Base-by-base conservation (phyloP, 2,797 vertebrate species). In the Smutsia gigantea region DNA sequence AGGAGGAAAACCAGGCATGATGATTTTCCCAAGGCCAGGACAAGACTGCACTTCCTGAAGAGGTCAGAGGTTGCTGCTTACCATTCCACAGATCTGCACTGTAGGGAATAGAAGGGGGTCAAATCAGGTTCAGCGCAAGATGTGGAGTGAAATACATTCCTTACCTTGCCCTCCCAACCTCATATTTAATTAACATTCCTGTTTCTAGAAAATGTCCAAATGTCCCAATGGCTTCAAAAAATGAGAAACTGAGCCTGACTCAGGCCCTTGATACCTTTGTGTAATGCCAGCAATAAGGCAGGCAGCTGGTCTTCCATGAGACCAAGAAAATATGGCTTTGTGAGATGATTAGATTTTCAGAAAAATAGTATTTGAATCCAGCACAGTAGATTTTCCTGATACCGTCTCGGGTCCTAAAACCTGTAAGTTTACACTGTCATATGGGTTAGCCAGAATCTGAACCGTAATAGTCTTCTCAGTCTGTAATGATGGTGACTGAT, bases 1-100 rank as follows among this genome's bases (percentile, higher is more conserved):
- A 88, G 53, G 77, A 93, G 83, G 57, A 96, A 97, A 91, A 71
- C 55, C 46, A 91, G 85, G 84, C 82, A 42, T 42, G 90, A 87
- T 23, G 12, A 29, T 90, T 95, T 97, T 97, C 93, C 94, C 97
- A 97, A 96, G 95, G 31, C 87, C 72, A 25, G 63, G 81, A 92
- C 81, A 87, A 95, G 82, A 93, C 31, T 84, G 46, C 10, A 74
- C 88, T 93, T 96, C 95, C 94, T 79, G 86, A 49, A 96, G 83
- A 79, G 92, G 95, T 95, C 95, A 95, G 74, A 95, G 90, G 94
- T 91, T 27, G 12, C 75, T 59, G 81, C 86, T 97, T 55, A 87
- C 86, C 53, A 77, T 95, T 87, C 42, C 27, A 34, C 53, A 78
- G 57, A 95, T 53, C 39, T 69, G 19, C 91, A 92, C 42, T 84